These are phyloP conservation scores for Aurelia coerulea DNA, from an alignment of 30 jellyfish, hydroid and myxozoan genomes.

Conservation along the genomic window DNA sequence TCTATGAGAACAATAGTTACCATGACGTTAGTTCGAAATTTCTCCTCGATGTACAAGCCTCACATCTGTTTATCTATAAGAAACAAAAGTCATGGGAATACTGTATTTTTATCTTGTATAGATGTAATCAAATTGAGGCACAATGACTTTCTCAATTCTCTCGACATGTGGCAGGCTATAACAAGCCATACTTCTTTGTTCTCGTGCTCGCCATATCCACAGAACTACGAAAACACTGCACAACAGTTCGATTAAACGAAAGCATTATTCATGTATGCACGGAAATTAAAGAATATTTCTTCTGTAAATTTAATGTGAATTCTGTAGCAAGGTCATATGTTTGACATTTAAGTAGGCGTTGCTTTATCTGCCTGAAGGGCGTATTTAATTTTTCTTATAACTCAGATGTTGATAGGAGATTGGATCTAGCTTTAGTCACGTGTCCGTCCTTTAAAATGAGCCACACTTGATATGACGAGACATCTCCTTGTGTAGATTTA, in stretches of 20 bases:
- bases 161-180: slow-evolving; percentile 44
- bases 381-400: too few species aligned
- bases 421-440: too few species aligned
- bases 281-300: slow-evolving; percentile 27
- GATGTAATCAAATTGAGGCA: slow-evolving; percentile 32
- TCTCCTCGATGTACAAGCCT: slow-evolving; percentile 29
- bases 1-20: slow-evolving; percentile 12
- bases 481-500: too few species aligned
- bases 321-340: too few species aligned
- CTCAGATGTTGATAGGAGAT: too few species aligned
- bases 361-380: too few species aligned
- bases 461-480: too few species aligned
- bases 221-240: slow-evolving; percentile 10
- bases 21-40: slow-evolving; percentile 33
- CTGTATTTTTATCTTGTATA: slow-evolving; percentile 22
- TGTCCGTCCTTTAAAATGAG: too few species aligned
- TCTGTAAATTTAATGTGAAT: too few species aligned
- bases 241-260: slow-evolving; percentile 33
- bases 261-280: slow-evolving; percentile 19
- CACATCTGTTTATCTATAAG: slow-evolving; percentile 48
- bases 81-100: slow-evolving; percentile 31
- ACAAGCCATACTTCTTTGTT: slow-evolving; percentile 25
- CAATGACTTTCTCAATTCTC: slow-evolving; percentile 30
- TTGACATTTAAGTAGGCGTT: too few species aligned
- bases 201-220: slow-evolving; percentile 16